Conservation (phyloP, 1,140 invertebrate genomes). For the Eupeodes corollae region DNA sequence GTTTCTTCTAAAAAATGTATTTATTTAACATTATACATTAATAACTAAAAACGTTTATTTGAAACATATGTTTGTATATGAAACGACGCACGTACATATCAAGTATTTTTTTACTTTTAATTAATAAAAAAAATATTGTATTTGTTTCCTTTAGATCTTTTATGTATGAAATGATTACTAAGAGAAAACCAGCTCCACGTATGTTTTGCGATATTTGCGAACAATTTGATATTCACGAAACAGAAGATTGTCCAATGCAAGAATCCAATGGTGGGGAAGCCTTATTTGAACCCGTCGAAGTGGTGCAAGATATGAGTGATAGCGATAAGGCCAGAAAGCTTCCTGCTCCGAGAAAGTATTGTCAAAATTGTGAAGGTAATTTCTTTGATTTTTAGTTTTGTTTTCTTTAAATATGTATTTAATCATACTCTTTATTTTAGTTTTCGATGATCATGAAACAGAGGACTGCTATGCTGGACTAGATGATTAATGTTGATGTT, state of each 20-base stretch:
- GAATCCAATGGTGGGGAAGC: slow-evolving; percentile 46
- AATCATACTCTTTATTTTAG: slow-evolving; percentile 1
- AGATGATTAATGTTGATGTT: slow-evolving; percentile 18
- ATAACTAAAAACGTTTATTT: neutral
- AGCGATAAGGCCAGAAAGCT: slow-evolving; percentile 39
- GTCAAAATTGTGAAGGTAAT: slow-evolving; percentile 81
- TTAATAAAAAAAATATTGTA: slow-evolving; percentile 4
- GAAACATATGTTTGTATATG: too few species aligned
- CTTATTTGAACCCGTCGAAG: slow-evolving; percentile 30
- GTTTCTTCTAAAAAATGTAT: too few species aligned
- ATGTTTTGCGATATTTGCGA: slow-evolving; percentile 97
- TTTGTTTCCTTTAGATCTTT: slow-evolving; percentile 16
- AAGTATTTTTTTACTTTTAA: neutral
- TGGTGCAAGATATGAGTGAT: slow-evolving; percentile 32
- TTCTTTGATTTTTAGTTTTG: slow-evolving; percentile 6
- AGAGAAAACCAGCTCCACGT: slow-evolving; percentile 51
- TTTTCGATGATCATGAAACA: slow-evolving; percentile 25
- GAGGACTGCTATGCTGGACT: slow-evolving; percentile 16
- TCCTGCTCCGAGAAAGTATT: slow-evolving; percentile 65
- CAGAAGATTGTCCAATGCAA: slow-evolving; percentile 90
- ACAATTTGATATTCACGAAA: slow-evolving; percentile 90
- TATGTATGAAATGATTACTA: slow-evolving; percentile 23
- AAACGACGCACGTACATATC: neutral
- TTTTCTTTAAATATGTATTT: slow-evolving; percentile 2
- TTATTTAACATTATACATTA: too few species aligned